Base-by-base conservation (phyloP, 2,797 vertebrate species). In the Centroberyx gerrardi region DNA sequence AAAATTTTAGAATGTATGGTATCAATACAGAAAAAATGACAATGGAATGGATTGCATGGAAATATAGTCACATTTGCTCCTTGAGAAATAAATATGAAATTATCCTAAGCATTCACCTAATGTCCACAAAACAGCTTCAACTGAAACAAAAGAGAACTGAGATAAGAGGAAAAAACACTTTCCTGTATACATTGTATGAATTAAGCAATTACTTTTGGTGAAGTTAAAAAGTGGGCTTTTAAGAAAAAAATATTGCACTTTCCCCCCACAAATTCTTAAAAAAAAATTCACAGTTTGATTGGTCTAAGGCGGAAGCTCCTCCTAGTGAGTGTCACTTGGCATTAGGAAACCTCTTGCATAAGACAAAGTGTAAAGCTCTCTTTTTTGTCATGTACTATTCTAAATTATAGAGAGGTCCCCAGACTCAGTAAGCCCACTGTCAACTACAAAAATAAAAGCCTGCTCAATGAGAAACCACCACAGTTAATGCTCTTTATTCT, bases 271-370 rank as follows among this genome's bases (percentile, higher is more conserved):
- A 74, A 71, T 67, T 80, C 28, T 38, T 38, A 52, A 46, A 55
- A 10, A 77, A 67, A 18, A 77, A 82, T 92, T 95, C 94, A 96
- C 94, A 95, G 94, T 92, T 87, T 87, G 76, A 87, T 88, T 91
- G 88, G 83, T 90, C 72, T 78, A 91, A 92, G 81, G 83, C 86
- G 86, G 68, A 68, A 48, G 60, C 80, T 74, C 29, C 62, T 83
- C 73, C 60, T 64, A 46, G 29, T 76, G 69, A 83, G 44, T 78
- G 76, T 85, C 76, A 84, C 29, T 40, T 87, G 15, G 63, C 70
- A 56, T 81, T 74, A 61, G 46, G 18, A 52, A 40, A 31, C 58
- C 58, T 17, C 12, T 17, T 29, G 53, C 56, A 74, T 64, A 79
- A 64, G 33, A 84, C 61, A 80, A 86, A 66, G 48, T 68, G 22